phyloP scores from a whole-genome alignment of 1,140 invertebrate genomes.

The Apis florea region DNA sequence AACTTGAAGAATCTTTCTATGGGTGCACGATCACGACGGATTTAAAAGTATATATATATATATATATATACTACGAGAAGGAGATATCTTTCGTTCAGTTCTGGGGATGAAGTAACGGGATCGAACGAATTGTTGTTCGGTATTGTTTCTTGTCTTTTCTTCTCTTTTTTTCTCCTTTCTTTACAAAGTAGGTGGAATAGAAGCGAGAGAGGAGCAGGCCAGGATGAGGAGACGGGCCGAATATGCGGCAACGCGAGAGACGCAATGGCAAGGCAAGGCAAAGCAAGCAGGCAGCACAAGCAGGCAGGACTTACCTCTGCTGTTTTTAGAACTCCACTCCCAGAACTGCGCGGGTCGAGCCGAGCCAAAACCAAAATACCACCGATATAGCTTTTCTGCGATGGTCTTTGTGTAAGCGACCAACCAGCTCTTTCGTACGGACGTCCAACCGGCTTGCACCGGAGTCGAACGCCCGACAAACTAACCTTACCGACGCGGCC shows the following conservation, averaged over 20 bases:
- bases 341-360: slow-evolving; percentile 79
- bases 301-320: slow-evolving; percentile 79
- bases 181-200: not conserved
- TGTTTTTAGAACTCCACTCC: slow-evolving; percentile 81
- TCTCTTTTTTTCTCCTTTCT: no score
- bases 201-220: not conserved
- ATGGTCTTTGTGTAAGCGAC: slow-evolving; percentile 56
- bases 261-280: slow-evolving; percentile 27
- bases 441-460: slow-evolving; percentile 61
- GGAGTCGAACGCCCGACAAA: slow-evolving; percentile 32
- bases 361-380: slow-evolving; percentile 81
- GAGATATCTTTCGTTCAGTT: no score
- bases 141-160: no score
- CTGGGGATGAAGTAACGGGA: no score
- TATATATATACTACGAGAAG: no score
- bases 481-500: slow-evolving; percentile 53
- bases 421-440: slow-evolving; percentile 55
- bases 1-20: no score
- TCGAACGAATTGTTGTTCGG: no score
- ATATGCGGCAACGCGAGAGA: not conserved
- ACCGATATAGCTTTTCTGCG: slow-evolving; percentile 68
- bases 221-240: no score
- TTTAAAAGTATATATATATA: no score
- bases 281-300: slow-evolving; percentile 39
- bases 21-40: no score